Evolutionary conservation across 2,797 vertebrate genomes (phyloP).

Genomic region (Chaunax sp.): DNA sequence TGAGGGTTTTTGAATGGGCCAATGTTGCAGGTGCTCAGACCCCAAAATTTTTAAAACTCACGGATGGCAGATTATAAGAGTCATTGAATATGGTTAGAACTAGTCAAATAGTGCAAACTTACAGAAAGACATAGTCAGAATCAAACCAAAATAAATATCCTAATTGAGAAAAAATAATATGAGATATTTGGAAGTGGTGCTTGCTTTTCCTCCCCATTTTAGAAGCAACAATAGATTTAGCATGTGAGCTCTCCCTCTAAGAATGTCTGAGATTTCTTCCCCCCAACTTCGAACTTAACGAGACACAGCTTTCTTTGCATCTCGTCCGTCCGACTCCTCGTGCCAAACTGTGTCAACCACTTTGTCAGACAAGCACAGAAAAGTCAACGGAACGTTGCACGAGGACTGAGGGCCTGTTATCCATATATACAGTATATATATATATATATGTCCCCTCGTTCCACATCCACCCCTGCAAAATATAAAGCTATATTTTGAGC

Average conservation of each 20-base stretch:
- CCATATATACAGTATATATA: too few species aligned
- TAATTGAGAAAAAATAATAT: slow-evolving; percentile 22
- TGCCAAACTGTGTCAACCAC: slow-evolving; percentile 24
- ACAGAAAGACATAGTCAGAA: background rate
- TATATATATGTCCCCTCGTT: too few species aligned
- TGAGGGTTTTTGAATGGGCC: slow-evolving; percentile 42
- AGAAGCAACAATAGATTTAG: slow-evolving; percentile 14
- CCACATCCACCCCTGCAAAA: too few species aligned
- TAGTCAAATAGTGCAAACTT: background rate
- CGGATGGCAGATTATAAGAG: slow-evolving; percentile 16
- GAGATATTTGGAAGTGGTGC: slow-evolving; percentile 21
- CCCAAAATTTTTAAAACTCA: slow-evolving; percentile 25
- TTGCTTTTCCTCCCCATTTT: slow-evolving; percentile 10
- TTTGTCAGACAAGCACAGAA: slow-evolving; percentile 21
- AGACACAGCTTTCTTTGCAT: slow-evolving; percentile 28
- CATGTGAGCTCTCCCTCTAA: slow-evolving; percentile 7
- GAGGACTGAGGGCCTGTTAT: background rate
- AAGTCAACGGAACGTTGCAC: background rate
- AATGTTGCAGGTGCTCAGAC: slow-evolving; percentile 63
- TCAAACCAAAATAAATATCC: slow-evolving; percentile 10
- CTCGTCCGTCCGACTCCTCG: slow-evolving; percentile 1
- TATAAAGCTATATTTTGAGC: too few species aligned
- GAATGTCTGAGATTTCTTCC: slow-evolving; percentile 14
- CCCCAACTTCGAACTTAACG: slow-evolving; percentile 22
- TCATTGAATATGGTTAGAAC: slow-evolving; percentile 6